These are phyloP conservation scores for Elachura formosa DNA, from an alignment of 2,113 vertebrate genomes.

Conservation along the genomic window DNA sequence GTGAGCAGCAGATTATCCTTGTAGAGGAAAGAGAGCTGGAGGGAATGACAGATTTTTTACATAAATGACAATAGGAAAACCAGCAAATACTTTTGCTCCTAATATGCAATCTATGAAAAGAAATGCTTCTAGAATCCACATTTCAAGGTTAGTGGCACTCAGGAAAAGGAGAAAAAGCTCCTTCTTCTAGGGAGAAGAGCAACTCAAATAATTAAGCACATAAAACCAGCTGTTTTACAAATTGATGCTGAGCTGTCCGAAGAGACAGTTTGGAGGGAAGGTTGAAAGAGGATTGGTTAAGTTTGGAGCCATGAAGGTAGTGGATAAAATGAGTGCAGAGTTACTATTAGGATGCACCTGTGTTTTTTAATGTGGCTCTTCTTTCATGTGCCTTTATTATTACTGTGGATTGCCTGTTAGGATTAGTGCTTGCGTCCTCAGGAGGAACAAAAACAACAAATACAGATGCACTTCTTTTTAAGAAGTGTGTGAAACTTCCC, in stretches of 20 bases:
- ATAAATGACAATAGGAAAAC: neutral
- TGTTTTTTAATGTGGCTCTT: neutral
- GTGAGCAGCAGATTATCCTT: neutral
- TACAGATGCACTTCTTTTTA: neutral
- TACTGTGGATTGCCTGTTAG: neutral
- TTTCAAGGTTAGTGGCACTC: neutral
- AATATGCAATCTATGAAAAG: neutral
- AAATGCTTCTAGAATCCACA: neutral
- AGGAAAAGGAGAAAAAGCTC: too few relatives aligned
- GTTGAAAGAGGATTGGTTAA: neutral
- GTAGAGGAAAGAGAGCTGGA: neutral
- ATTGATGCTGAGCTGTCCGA: neutral
- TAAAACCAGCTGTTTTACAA: neutral
- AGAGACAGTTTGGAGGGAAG: neutral
- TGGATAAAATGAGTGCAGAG: neutral
- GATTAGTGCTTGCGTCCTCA: fast-evolving
- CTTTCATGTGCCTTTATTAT: neutral
- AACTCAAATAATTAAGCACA: neutral
- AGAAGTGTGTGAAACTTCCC: neutral
- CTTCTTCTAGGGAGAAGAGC: neutral
- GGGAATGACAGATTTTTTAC: neutral
- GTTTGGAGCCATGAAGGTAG: neutral
- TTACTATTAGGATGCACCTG: neutral
- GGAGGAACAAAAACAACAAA: neutral
- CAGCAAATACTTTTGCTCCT: neutral